Base-by-base conservation (phyloP, 2,113 vertebrate species). In the Prietella phreatophila region DNA sequence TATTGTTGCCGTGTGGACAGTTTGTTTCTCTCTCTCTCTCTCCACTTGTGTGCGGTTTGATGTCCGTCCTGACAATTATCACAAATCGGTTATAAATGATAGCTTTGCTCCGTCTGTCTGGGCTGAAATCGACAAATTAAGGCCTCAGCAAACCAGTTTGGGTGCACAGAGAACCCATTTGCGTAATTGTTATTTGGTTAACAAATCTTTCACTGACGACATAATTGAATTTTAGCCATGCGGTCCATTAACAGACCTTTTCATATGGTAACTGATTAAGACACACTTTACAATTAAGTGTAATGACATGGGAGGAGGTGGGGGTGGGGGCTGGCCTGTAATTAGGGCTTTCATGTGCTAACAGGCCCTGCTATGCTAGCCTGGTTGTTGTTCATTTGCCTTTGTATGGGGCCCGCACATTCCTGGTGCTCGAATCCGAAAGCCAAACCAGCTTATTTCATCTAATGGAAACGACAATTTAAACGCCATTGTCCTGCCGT, bases 261-360 rank as follows among this genome's bases (percentile, higher is more conserved):
- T 99, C 96, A 97, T 94, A 97, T 98, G 97, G 95, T 97, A 98
- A 99, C 96, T 94, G 96, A 93, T 96, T 96, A 95, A 96, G 95
- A 96, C 96, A 95, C 94, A 94, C 95, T 94, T 92, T 88, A 96
- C 95, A 96, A 96, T 96, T 95, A 95, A 95, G 95, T 97, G 96
- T 97, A 97, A 96, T 97, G 96, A 96, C 94, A 93, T 92, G 82
- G 95, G 84, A 61, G 84, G 69, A n/a, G 69, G 19, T 53, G 83
- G 53, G 71, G 69, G 19, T 53, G 83, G 83, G 93, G 95, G 94
- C 95, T 95, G 95, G 94, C 93, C 91, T 87, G 96, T 96, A 96
- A 96, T 97, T 96, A 97, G 96, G 94, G 95, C 96, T 97, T 97
- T 99, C 96, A 98, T 94, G 96, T 97, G 96, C 96, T 97, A 98